Conservation (phyloP, 1,140 invertebrate genomes). For the Laodelphax striatellus region DNA sequence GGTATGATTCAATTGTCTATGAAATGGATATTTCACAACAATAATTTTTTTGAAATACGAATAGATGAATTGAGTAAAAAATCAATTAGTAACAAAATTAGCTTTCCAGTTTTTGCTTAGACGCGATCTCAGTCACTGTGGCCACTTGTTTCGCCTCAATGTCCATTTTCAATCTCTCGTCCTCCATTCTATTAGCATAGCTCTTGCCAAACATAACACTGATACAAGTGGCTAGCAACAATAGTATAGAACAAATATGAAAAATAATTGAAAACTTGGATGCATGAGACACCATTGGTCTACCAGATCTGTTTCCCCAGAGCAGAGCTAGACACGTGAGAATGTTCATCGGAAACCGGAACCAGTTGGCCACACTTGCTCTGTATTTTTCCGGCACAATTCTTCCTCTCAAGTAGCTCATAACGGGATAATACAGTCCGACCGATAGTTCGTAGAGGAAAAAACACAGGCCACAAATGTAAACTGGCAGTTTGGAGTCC, state of each 20-base stretch:
- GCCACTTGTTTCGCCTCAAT: too few relatives aligned
- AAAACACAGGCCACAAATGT: constrained; percentile 45
- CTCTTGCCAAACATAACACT: too few relatives aligned
- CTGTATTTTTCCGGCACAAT: constrained; percentile 48
- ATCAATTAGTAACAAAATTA: too few relatives aligned
- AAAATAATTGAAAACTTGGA: constrained; percentile 3
- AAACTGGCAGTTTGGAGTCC: too few relatives aligned
- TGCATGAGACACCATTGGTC: neutral
- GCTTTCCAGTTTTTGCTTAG: too few relatives aligned
- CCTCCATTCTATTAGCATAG: too few relatives aligned
- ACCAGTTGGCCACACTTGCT: constrained; percentile 47
- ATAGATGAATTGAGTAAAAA: too few relatives aligned
- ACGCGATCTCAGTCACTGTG: too few relatives aligned
- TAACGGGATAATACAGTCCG: constrained; percentile 45
- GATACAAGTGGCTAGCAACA: neutral
- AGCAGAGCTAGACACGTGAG: constrained; percentile 39
- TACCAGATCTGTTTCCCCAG: constrained; percentile 20
- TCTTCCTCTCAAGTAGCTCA: constrained; percentile 48
- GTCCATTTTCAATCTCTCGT: too few relatives aligned
- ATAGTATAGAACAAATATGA: constrained; percentile 1
- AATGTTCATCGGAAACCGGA: constrained; percentile 43
- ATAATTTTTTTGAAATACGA: too few relatives aligned
- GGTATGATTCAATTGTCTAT: too few relatives aligned
- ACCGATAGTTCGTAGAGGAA: constrained; percentile 48
- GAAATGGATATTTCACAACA: too few relatives aligned